Percentiles rank a stretch among this genome's conserved stretches.
These are phyloP conservation scores for Apostichopus leukothele DNA, from an alignment of 53 echinoderm and acorn worm species.

Conservation along the genomic window DNA sequence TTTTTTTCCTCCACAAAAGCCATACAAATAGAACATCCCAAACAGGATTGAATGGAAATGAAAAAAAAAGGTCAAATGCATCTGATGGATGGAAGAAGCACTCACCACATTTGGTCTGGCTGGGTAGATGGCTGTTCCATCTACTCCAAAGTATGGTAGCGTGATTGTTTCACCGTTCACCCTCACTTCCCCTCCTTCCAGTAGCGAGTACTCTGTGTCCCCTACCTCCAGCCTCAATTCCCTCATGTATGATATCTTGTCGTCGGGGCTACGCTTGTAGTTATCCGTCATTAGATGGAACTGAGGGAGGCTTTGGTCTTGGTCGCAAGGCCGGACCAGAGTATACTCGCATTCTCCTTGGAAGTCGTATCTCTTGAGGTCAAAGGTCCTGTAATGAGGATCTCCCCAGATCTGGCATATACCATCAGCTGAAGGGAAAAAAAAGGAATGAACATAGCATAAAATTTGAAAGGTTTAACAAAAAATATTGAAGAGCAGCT, in stretches of 20 bases:
- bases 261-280: constrained; percentile 55
- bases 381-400: constrained; percentile 78
- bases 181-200: constrained; percentile 54
- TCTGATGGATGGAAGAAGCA: background rate
- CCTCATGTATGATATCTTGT: constrained; percentile 55
- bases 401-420: constrained; percentile 72
- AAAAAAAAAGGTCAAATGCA: background rate
- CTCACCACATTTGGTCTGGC: constrained; percentile 57
- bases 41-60: background rate
- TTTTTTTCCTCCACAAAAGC: background rate
- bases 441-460: background rate
- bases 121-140: constrained; percentile 47
- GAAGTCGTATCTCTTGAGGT: constrained; percentile 60
- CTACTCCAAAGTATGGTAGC: constrained; percentile 41
- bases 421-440: constrained; percentile 43
- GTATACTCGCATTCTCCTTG: constrained; percentile 72
- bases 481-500: too few relatives aligned
- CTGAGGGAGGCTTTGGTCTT: constrained; percentile 29
- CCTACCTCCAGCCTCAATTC: constrained; percentile 42
- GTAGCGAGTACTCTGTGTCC: constrained; percentile 45
- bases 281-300: constrained; percentile 66
- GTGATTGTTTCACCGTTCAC: constrained; percentile 50
- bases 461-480: too few relatives aligned
- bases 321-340: constrained; percentile 51
- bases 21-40: background rate